phyloP scores from a whole-genome alignment of 2,888 invertebrate genomes.

The Orthosia incerta region DNA sequence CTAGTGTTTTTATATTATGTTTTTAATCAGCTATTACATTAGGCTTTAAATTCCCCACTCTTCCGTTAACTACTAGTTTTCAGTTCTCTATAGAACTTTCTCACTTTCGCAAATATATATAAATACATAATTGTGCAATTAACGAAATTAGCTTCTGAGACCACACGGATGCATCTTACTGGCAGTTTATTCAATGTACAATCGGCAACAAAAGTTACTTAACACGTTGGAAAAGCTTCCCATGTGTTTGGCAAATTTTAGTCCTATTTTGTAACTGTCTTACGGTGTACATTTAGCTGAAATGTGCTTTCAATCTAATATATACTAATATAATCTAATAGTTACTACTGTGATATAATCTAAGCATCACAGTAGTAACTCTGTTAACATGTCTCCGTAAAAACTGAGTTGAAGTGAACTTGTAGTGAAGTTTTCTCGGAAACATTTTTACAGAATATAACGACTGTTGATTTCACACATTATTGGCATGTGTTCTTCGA shows the following conservation, averaged over 20 bases:
- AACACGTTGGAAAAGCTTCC: background rate
- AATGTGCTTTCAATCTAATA: too few relatives aligned
- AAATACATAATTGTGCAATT: constrained; percentile 23
- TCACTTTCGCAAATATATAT: constrained; percentile 11
- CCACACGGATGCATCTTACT: background rate
- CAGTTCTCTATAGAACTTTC: background rate
- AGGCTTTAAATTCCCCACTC: background rate
- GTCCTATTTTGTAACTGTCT: too few relatives aligned
- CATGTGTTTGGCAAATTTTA: background rate
- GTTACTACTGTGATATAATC: too few relatives aligned
- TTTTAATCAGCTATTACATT: background rate
- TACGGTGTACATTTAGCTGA: too few relatives aligned
- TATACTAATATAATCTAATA: too few relatives aligned
- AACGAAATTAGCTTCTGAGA: background rate
- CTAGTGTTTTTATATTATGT: too few relatives aligned
- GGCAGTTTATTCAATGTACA: background rate
- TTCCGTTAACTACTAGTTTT: background rate
- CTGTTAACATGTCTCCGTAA: too few relatives aligned
- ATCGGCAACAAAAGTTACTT: background rate
- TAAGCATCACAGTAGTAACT: too few relatives aligned
- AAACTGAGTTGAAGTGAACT: too few relatives aligned
- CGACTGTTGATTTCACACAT: background rate
- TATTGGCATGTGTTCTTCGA: background rate
- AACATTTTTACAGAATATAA: background rate
- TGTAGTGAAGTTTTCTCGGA: background rate